A percentile compares a stretch with the other conserved stretches of the same genome.
These are phyloP conservation scores for Brachionus calyciflorus DNA, from an alignment of 1,140 invertebrate species.

Conservation along the genomic window DNA sequence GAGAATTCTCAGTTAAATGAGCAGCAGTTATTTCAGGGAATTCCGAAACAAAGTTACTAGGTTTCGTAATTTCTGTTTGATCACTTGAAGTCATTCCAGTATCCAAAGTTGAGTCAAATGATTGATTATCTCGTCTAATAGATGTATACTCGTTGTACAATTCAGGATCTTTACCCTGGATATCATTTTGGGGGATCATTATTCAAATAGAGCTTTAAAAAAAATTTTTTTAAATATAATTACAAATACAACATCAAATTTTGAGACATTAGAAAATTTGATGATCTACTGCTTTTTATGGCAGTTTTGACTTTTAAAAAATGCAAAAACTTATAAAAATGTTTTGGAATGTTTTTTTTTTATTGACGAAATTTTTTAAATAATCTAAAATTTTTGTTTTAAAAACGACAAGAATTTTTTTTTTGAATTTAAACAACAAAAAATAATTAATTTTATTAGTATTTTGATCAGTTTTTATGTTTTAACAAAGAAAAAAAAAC, in stretches of 20 bases:
- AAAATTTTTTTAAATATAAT: not conserved
- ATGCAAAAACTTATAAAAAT: no score
- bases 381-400: no score
- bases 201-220: no score
- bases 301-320: no score
- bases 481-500: no score
- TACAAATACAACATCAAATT: not conserved
- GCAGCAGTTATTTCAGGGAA: not conserved
- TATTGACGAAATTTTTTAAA: no score
- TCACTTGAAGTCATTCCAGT: not conserved
- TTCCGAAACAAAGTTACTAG: not conserved
- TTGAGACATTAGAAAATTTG: not conserved
- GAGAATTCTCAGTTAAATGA: constrained; percentile 15
- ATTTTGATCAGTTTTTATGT: not conserved
- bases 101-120: constrained; percentile 3
- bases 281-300: not conserved
- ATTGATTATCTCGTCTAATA: constrained; percentile 3
- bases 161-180: not conserved
- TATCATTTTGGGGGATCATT: not conserved
- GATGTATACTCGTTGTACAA: not conserved
- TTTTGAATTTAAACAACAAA: not conserved
- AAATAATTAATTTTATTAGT: not conserved
- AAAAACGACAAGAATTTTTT: not conserved
- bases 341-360: no score
- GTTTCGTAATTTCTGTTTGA: not conserved